Base-by-base conservation (phyloP, 2,797 vertebrate species). In the Phataginus tricuspis region DNA sequence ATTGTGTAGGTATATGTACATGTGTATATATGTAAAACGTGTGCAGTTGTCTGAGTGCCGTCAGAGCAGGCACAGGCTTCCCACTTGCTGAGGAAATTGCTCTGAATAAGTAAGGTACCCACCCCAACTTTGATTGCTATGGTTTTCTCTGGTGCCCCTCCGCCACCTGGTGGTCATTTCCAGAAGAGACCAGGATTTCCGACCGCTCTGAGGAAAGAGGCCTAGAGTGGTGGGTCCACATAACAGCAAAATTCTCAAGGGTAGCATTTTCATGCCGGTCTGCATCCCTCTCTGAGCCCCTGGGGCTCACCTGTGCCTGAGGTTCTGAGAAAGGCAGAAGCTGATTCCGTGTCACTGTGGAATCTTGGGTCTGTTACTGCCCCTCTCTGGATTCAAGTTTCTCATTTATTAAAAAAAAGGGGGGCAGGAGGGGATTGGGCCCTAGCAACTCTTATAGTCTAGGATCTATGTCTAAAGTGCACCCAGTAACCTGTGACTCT, bases 81-180 rank as follows among this genome's bases (percentile, higher is more conserved):
- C 45, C 42, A 55, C n/a, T 49, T 69, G 49, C 34, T 31, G 29
- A 55, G 59, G 45, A 96, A 49, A 89, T 34, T 23, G 49, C 23
- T 34, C 7, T 12, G 29, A 66, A 13, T 2, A 5, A 78, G 77
- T 14, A 91, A 91, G 79, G 31, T 9, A 21, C 19, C 64, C 71
- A 49, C 34, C 74, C 74, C 37, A 42, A 59, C 34, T 23, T 18
- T 34, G 37, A 78, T 53, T 83, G 69, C 68, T 3, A 45, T 0
- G 0, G 55, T 16, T 80, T 91, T 91, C 64, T 27, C 83, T 39
- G 31, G 45, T 66, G 90, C 45, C 49, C 49, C 89, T 96, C 12
- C 72, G 95, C 96, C 97, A 86, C 96, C 96, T 96, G 25, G 92
- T 94, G 97, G 97, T 71, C 27, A 51, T 12, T 45, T 0, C 1